Evolutionary conservation across 2,113 vertebrate species (phyloP), one percentile per base, ranked within the genome.

Genomic region (Phaethon lepturus): DNA sequence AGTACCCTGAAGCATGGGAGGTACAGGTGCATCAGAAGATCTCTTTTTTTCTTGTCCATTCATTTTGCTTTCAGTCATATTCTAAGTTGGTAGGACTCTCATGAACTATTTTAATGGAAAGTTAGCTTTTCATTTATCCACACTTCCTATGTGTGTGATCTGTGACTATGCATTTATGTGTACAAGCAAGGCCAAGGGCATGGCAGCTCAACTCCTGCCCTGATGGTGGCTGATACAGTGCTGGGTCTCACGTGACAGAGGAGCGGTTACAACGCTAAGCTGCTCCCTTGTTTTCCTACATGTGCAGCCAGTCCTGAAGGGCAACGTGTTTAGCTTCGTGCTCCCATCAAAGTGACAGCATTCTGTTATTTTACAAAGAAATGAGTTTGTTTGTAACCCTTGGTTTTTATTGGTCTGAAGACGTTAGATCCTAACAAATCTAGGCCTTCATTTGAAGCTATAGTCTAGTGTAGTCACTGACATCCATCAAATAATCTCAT

Each of bases 111-210:
- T 42, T 52, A 52, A 16, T 44, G 14, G 66, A 44, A 82, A 52
- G 19, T 45, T 29, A 50, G 50, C 22, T 67, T 89, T 76, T 55
- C 2, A 8, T 66, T 63, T 40, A 2, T 18, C 24, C n/a, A 5
- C 5, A 0, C 42, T 53, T 55, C 6, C 24, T 13, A 1, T 3
- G 8, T 22, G 22, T 15, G 2, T 28, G 33, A 11, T 66, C 23
- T 52, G 33, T 80, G 62, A n/a, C 67, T 80, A 10, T 31, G 3
- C 35, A 0, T 40, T 55, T 49, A 16, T 24, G 53, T n/a, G 14
- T n/a, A 59, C 25, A 4, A 62, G 58, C 29, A 88, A 44, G 49
- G 52, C 80, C 50, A 47, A 64, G 44, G 60, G 13, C 25, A 16
- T 0, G 1, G 68, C 14, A 24, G 20, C 28, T 71, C 50, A 49